Evolutionary conservation across 2,797 vertebrate species (phyloP), one percentile per base, ranked within the genome.

Genomic region (Triplophysa bombifrons): DNA sequence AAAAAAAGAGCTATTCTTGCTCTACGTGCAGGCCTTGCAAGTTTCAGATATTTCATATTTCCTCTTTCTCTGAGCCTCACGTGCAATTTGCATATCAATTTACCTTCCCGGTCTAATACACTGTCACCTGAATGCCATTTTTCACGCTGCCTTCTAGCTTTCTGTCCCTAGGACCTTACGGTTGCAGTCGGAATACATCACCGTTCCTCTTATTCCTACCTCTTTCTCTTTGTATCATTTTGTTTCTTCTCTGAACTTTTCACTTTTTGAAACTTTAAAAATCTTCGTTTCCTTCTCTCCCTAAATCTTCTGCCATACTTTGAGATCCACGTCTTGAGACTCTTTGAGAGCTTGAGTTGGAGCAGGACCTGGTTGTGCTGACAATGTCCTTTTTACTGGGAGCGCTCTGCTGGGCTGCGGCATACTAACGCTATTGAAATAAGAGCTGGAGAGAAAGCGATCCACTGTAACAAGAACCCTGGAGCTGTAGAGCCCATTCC

Each of bases 81-180:
- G 66, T 67, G 51, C 64, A 72, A 94, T 94, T 93, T 94, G 91
- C 93, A 94, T 93, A 93, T 93, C 91, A 92, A 91, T 93, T 92
- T 93, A 90, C 89, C 91, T 92, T 84, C 92, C 91, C 88, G 88
- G 90, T 90, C 91, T 91, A 92, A 93, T 89, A 89, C 88, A 90
- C 89, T 91, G 90, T 91, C 92, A 92, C 88, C 90, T 84, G 86
- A 91, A 88, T 91, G 83, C 88, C 88, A 89, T 92, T 92, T 90
- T 87, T 93, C 91, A 92, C 90, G 90, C 84, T 53, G 82, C 84
- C 79, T 84, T 85, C 82, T 84, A 88, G 86, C 58, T 83, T 87
- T 82, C 88, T 87, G 88, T 89, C 78, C 53, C 22, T 64, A 55
- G 68, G 56, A 63, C 53, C 53, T 60, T 78, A 30, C 30, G 8